Conservation (phyloP, 2,888 invertebrate species). For the Octonoba sinensis region DNA sequence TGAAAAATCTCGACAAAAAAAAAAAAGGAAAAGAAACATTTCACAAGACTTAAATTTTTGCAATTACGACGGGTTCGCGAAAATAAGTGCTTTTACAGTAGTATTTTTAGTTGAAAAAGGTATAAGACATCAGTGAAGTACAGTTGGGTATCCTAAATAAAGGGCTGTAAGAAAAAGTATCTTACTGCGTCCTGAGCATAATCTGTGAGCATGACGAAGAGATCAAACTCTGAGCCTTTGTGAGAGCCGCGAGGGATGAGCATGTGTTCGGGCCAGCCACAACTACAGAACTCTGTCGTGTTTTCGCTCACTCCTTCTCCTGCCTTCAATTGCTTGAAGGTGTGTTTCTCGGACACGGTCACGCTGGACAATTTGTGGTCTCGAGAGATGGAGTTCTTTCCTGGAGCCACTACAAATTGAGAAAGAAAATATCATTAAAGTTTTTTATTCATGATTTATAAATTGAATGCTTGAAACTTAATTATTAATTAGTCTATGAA, state of each 20-base stretch:
- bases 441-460: not conserved
- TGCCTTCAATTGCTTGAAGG: slow-evolving; percentile 80
- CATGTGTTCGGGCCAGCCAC: slow-evolving; percentile 89
- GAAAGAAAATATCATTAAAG: not conserved
- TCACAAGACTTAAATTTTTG: too few species aligned
- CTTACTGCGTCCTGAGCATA: slow-evolving; percentile 78
- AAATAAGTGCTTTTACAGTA: too few species aligned
- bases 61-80: too few species aligned
- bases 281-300: slow-evolving; percentile 80
- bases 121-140: too few species aligned
- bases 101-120: too few species aligned
- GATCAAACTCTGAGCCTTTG: slow-evolving; percentile 78
- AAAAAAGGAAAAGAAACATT: too few species aligned
- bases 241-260: slow-evolving; percentile 80
- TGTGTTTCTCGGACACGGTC: slow-evolving; percentile 78
- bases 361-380: slow-evolving; percentile 79
- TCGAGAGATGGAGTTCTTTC: slow-evolving; percentile 79
- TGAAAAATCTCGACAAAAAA: too few species aligned
- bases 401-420: slow-evolving; percentile 73
- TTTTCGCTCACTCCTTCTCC: slow-evolving; percentile 56
- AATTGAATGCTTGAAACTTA: not conserved
- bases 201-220: slow-evolving; percentile 85
- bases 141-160: too few species aligned
- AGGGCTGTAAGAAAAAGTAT: too few species aligned
- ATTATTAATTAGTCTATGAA: too few species aligned